Evolutionary conservation across 2,888 invertebrate genomes (phyloP).

Genomic region (Dyspetes luteomarginatus): DNA sequence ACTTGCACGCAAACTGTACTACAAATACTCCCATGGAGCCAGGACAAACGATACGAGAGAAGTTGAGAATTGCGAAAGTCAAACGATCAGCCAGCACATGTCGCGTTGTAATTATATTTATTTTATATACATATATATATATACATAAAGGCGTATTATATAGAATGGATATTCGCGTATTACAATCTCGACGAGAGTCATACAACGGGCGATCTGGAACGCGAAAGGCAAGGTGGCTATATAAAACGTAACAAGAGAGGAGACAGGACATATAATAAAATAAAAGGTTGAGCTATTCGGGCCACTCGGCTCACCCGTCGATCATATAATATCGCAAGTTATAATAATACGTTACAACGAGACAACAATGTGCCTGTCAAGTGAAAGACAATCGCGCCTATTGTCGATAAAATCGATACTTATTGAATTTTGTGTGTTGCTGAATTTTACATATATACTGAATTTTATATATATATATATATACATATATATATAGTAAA

Average conservation of each 20-base stretch:
- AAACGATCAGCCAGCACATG: slow-evolving; percentile 76
- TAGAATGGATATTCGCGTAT: slow-evolving; percentile 21
- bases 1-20: slow-evolving; percentile 66
- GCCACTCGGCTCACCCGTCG: slow-evolving; percentile 52
- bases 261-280: slow-evolving; percentile 43
- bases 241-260: slow-evolving; percentile 37
- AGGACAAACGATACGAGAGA: slow-evolving; percentile 45
- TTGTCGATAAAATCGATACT: slow-evolving; percentile 65
- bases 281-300: slow-evolving; percentile 55
- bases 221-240: slow-evolving; percentile 72
- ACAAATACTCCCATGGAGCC: slow-evolving; percentile 76
- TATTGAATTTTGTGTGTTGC: slow-evolving; percentile 70
- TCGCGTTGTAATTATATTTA: slow-evolving; percentile 31
- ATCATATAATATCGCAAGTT: slow-evolving; percentile 52
- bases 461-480: not conserved
- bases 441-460: not conserved
- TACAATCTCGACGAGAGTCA: slow-evolving; percentile 35
- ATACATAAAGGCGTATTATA: no score
- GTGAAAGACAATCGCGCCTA: slow-evolving; percentile 45
- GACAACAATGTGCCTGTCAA: slow-evolving; percentile 28
- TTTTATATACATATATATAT: not conserved
- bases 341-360: slow-evolving; percentile 20
- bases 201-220: slow-evolving; percentile 50
- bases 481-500: not conserved
- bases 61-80: slow-evolving; percentile 75